A percentile compares a stretch with the other conserved stretches of the same genome.
Conservation (phyloP, 2,113 vertebrate genomes). For the Peromyscus leucopus region DNA sequence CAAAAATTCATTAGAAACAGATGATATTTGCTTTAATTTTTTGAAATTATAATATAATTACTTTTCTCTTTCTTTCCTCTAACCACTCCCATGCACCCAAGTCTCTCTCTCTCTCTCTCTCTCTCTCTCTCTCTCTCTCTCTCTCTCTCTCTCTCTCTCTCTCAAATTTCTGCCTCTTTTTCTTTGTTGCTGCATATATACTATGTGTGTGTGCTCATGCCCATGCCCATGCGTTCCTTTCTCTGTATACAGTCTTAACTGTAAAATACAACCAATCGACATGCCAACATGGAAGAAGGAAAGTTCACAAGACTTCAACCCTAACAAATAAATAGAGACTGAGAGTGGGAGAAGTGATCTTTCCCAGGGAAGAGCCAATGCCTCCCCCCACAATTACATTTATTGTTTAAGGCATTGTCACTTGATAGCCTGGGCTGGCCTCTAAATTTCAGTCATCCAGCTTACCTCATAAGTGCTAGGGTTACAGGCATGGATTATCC, state of each 20-base stretch:
- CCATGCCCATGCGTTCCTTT: no score
- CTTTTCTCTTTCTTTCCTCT: neutral
- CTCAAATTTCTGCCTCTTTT: neutral
- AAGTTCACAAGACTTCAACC: neutral
- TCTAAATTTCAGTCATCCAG: neutral
- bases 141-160: no score
- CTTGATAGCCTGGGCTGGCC: no score
- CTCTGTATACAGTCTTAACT: neutral
- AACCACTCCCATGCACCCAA: neutral
- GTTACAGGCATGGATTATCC: neutral
- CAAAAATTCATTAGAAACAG: conserved; percentile 5
- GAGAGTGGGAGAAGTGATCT: neutral
- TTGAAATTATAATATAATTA: neutral
- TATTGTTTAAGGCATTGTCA: neutral
- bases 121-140: neutral
- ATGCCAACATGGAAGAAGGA: neutral
- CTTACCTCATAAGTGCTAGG: neutral
- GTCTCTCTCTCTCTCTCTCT: no score
- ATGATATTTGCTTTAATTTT: neutral
- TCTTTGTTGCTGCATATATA: neutral
- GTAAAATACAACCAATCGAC: neutral
- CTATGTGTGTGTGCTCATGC: no score
- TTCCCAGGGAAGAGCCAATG: neutral
- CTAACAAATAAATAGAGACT: neutral
- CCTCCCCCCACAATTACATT: neutral